These are phyloP conservation scores for Hydrotaea cyrtoneurina DNA, from an alignment of 2,888 invertebrate species.

Conservation along the genomic window DNA sequence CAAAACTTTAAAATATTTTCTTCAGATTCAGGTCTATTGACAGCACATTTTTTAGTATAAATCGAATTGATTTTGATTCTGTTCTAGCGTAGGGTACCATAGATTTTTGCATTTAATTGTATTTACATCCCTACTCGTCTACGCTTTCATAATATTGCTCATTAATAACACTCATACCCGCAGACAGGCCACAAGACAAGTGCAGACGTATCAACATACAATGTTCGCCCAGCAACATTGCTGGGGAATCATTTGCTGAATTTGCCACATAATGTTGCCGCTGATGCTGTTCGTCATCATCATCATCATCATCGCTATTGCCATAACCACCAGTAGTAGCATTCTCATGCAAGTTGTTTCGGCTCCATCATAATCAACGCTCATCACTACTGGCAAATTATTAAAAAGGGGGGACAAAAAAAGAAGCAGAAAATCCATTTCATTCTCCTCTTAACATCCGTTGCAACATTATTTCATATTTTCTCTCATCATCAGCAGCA, in stretches of 20 bases:
- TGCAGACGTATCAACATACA: conserved; percentile 9
- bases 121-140: not conserved
- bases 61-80: no score
- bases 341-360: conserved; percentile 52
- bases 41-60: no score
- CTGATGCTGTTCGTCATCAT: conserved; percentile 29
- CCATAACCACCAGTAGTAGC: conserved; percentile 14
- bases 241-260: conserved; percentile 46
- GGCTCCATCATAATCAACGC: conserved; percentile 56
- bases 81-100: not conserved
- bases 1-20: no score
- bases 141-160: conserved; percentile 51
- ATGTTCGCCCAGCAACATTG: conserved; percentile 8
- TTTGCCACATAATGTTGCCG: conserved; percentile 53
- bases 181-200: not conserved
- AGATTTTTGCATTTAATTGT: conserved; percentile 8
- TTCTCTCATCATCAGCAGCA: conserved; percentile 12
- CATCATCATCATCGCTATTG: conserved; percentile 33
- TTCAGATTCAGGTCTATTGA: no score
- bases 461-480: conserved; percentile 30
- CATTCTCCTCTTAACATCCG: not conserved
- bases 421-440: conserved; percentile 29
- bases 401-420: conserved; percentile 6
- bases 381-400: conserved; percentile 57
- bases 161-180: conserved; percentile 50